Evolutionary conservation across 2,113 vertebrate species (phyloP).

Genomic region (Sinocyclocheilus anshuiensis): DNA sequence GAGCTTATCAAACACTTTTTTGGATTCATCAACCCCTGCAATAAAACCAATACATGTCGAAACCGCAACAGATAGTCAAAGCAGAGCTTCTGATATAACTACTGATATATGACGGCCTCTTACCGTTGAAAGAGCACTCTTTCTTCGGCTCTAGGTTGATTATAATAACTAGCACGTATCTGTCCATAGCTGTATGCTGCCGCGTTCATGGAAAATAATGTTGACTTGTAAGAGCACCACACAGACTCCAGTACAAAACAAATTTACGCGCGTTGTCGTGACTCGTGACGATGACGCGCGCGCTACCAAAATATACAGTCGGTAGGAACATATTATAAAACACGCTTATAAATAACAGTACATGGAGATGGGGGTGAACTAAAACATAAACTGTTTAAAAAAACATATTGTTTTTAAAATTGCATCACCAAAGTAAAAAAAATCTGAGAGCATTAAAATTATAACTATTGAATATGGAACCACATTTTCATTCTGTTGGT

Average conservation of each 20-base stretch:
- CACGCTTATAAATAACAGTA: neutral
- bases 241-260: neutral
- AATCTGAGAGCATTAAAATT: neutral
- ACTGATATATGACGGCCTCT: neutral
- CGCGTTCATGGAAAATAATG: neutral
- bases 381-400: neutral
- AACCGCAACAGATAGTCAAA: slow-evolving; percentile 26
- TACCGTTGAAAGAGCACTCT: slow-evolving; percentile 41
- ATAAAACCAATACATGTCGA: neutral
- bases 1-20: slow-evolving; percentile 67
- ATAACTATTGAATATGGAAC: slow-evolving; percentile 24
- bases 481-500: neutral
- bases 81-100: neutral
- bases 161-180: slow-evolving; percentile 56
- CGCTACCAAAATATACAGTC: slow-evolving; percentile 41
- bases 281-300: neutral
- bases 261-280: slow-evolving; percentile 60
- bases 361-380: neutral
- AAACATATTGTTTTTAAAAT: neutral
- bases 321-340: neutral
- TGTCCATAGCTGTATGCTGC: slow-evolving; percentile 49
- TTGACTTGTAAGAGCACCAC: neutral
- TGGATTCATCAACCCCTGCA: slow-evolving; percentile 66
- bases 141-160: slow-evolving; percentile 44
- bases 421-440: neutral